These are phyloP conservation scores for Tetrax tetrax DNA, from an alignment of 2,113 vertebrate species.

Conservation along the genomic window DNA sequence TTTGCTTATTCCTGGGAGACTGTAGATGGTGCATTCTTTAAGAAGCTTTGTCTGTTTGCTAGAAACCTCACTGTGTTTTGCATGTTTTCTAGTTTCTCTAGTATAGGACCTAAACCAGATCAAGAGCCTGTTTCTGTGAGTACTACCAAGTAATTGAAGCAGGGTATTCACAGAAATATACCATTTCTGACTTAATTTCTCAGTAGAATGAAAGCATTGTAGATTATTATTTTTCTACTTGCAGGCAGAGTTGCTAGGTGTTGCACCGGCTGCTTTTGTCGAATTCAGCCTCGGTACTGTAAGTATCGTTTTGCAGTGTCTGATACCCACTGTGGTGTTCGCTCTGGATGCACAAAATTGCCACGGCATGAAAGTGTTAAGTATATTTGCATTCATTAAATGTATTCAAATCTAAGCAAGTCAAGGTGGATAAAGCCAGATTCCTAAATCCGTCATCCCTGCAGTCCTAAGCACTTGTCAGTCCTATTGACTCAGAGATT, in stretches of 20 bases:
- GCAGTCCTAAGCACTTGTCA: background rate
- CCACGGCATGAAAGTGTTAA: background rate
- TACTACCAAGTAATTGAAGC: background rate
- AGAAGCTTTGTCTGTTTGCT: background rate
- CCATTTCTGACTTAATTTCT: background rate
- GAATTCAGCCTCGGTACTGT: conserved; percentile 79
- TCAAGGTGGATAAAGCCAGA: background rate
- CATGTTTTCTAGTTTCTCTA: background rate
- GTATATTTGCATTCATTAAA: background rate
- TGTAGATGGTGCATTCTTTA: background rate
- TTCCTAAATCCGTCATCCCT: background rate
- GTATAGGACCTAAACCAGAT: background rate
- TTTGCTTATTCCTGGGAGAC: background rate
- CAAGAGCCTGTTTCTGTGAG: background rate
- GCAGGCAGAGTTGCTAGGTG: conserved; percentile 77
- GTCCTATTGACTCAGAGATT: fast-evolving
- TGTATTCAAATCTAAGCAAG: background rate
- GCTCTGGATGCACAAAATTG: background rate
- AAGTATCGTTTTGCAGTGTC: background rate
- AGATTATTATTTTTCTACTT: conserved; percentile 13
- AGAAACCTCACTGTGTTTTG: background rate
- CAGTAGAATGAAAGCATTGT: background rate
- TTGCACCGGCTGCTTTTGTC: conserved; percentile 76
- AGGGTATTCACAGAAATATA: background rate
- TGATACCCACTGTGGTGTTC: background rate